These are phyloP conservation scores for Meloe dianella DNA, from an alignment of 2,888 invertebrate species.

Conservation along the genomic window DNA sequence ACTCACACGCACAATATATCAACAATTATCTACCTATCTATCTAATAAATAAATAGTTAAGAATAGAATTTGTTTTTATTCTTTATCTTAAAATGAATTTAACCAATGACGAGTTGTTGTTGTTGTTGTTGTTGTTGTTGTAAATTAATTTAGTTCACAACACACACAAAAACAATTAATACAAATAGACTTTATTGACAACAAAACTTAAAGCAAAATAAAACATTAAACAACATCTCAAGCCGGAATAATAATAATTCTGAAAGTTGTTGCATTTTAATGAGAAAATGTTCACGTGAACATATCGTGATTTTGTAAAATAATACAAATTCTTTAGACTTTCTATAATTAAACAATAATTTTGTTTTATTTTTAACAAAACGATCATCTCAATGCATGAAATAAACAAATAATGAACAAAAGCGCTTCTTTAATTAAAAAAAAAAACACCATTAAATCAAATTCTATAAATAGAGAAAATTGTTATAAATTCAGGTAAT, in stretches of 20 bases:
- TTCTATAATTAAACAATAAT: background rate
- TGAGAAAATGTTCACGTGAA: background rate
- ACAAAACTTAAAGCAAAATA: too few species aligned
- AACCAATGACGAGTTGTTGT: background rate
- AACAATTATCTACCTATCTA: background rate
- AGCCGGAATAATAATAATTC: background rate
- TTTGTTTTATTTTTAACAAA: too few species aligned
- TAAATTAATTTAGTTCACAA: too few species aligned
- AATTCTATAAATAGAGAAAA: too few species aligned
- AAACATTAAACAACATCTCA: background rate
- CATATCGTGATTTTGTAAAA: background rate
- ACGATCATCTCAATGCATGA: too few species aligned
- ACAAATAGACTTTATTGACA: conserved; percentile 1
- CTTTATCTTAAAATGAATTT: too few species aligned
- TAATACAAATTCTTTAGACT: background rate
- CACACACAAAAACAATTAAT: background rate
- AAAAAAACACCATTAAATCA: too few species aligned
- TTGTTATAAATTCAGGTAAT: too few species aligned
- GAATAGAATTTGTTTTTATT: too few species aligned
- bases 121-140: too few species aligned
- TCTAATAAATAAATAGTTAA: background rate
- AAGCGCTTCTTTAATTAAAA: too few species aligned
- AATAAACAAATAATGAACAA: too few species aligned
- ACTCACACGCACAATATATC: background rate
- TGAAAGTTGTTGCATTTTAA: background rate